A percentile compares a stretch with the other conserved stretches of the same genome.
Conservation (phyloP, 2,888 invertebrate genomes). For the Macroteleia sp. region DNA sequence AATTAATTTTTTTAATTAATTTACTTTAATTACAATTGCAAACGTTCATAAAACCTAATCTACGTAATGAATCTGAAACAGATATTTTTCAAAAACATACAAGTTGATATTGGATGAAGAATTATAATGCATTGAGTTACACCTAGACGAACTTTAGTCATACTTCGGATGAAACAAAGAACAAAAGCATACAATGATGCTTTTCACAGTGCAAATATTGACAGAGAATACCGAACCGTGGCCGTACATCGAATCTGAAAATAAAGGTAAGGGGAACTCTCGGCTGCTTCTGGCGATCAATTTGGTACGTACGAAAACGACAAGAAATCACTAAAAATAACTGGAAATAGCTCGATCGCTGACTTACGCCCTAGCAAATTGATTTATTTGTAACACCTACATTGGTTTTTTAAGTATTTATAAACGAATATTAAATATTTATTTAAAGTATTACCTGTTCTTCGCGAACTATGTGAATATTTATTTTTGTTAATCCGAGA, state of each 20-base stretch:
- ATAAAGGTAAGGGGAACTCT: constrained; percentile 55
- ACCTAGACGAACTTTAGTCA: constrained; percentile 50
- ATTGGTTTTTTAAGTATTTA: no score
- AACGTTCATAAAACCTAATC: no score
- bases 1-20: no score
- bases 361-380: constrained; percentile 21
- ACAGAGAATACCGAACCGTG: constrained; percentile 38
- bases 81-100: no score
- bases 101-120: constrained; percentile 23
- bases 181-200: constrained; percentile 46
- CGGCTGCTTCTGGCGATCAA: constrained; percentile 50
- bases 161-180: constrained; percentile 53
- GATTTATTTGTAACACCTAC: constrained; percentile 33
- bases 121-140: constrained; percentile 32
- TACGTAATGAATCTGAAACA: no score
- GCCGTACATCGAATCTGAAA: constrained; percentile 53
- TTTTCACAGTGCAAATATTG: constrained; percentile 64
- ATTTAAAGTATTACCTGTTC: no score
- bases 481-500: no score
- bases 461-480: no score
- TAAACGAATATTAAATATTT: no score
- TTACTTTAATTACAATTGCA: no score
- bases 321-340: constrained; percentile 62
- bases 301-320: constrained; percentile 34
- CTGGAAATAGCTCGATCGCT: constrained; percentile 42